Evolutionary conservation across 1,140 invertebrate genomes (phyloP), one percentile per base, ranked within the genome.

Genomic region (Zaprionus vittiger): DNA sequence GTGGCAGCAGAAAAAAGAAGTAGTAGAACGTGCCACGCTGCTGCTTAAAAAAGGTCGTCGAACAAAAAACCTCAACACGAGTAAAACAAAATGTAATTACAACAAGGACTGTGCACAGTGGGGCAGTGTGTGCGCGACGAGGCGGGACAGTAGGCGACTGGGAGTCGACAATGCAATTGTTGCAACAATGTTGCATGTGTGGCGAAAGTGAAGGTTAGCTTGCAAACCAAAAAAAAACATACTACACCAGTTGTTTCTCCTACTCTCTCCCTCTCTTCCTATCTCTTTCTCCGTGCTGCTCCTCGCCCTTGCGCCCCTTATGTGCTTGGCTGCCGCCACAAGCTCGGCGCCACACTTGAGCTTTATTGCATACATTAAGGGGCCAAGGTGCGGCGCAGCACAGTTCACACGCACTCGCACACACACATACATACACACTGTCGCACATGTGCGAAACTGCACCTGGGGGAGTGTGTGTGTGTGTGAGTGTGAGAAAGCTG

Each of bases 21-120:
- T 26, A 60, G 54, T 34, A 34, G 49, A 37, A 64, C 67, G 47
- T 69, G 67, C 57, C 20, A 60, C 55, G 63, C 47, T 49, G 41
- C 61, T 61, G 34, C 22, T 61, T 65, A 66, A 71, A 81, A 84
- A 84, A 85, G 82, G 84, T 89, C 81, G 72, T 66, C 69, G 73
- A 70, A 85, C 81, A 91, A 85, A 87, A 87, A 89, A 90, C 81
- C 85, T 90, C 84, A 87, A 90, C 84, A 89, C 85, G 85, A 90
- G 84, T 89, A 90, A 84, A 84, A 90, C 84, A 89, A 90, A 90
- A 90, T 90, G 85, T 90, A 90, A 90, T 90, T 90, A 90, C 85
- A 90, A 85, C 86, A 91, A 90, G 81, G 82, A 90, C 85, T 85
- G 75, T 75, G 74, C 71, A 81, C 26, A 72, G 41, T 1, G 12